These are phyloP conservation scores for Melieria picta DNA, from an alignment of 2,888 invertebrate genomes.

Conservation along the genomic window DNA sequence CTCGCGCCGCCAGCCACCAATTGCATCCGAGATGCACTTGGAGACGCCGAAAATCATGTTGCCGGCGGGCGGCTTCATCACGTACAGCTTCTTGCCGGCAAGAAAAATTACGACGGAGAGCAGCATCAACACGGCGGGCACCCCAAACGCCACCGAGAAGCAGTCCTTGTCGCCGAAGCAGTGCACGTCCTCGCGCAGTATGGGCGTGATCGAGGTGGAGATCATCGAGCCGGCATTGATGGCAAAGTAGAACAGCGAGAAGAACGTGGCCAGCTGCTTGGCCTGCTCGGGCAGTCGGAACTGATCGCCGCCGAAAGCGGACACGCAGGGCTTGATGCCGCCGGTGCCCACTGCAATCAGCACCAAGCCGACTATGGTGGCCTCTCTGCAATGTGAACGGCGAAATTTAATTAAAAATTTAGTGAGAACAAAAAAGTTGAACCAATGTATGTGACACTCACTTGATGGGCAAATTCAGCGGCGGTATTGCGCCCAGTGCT, in stretches of 20 bases:
- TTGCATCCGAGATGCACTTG: conserved; percentile 74
- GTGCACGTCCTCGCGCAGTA: conserved; percentile 80
- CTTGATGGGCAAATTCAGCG: conserved; percentile 70
- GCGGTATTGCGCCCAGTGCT: conserved; percentile 75
- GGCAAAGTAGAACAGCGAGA: conserved; percentile 93
- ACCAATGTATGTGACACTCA: conserved; percentile 48
- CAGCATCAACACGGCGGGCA: conserved; percentile 88
- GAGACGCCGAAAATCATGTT: conserved; percentile 83
- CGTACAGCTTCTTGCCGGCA: conserved; percentile 80
- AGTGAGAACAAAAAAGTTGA: neutral
- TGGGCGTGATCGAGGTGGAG: conserved; percentile 88
- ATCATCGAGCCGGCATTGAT: conserved; percentile 92
- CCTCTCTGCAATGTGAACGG: conserved; percentile 66
- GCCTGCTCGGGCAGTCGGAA: conserved; percentile 85
- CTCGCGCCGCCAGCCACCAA: conserved; percentile 52
- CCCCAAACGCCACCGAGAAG: conserved; percentile 87
- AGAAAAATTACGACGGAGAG: conserved; percentile 83
- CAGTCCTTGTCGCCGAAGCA: conserved; percentile 83
- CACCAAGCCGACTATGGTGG: conserved; percentile 75
- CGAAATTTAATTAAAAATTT: neutral
- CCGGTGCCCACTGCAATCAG: conserved; percentile 91
- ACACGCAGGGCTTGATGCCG: conserved; percentile 95
- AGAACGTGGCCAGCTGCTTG: conserved; percentile 82
- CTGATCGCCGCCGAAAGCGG: conserved; percentile 96
- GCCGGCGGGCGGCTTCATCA: conserved; percentile 80